A percentile compares a stretch with the other conserved stretches of the same genome.
Evolutionary conservation across 30 jellyfish, hydroid and myxozoan genomes (phyloP).

Genomic region (Hydractinia symbiolongicarpus): DNA sequence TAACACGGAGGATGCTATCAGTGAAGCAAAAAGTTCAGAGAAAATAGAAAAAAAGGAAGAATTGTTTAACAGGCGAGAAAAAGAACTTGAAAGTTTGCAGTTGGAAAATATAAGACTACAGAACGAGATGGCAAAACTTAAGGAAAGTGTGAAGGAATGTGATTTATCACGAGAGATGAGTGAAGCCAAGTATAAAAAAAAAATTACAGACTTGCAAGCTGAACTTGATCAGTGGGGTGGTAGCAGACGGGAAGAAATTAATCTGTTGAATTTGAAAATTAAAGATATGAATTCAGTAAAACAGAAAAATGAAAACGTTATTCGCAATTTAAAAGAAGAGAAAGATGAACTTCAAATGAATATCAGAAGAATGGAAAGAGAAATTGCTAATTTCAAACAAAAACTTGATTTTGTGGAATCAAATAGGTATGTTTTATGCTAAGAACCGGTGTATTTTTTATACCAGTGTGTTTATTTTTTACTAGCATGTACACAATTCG

Average conservation of each 20-base stretch:
- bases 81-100: too few relatives aligned
- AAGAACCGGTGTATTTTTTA: not conserved
- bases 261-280: not conserved
- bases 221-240: too few relatives aligned
- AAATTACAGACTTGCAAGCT: too few relatives aligned
- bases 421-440: not conserved
- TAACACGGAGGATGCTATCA: too few relatives aligned
- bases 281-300: not conserved
- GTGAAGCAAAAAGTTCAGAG: too few relatives aligned
- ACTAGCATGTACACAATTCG: not conserved
- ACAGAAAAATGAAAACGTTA: not conserved
- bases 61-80: too few relatives aligned
- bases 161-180: too few relatives aligned
- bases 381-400: not conserved
- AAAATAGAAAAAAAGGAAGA: too few relatives aligned
- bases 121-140: too few relatives aligned
- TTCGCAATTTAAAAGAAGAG: not conserved
- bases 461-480: not conserved
- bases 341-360: slow-evolving; percentile 1
- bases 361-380: not conserved
- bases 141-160: too few relatives aligned
- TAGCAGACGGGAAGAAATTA: not conserved
- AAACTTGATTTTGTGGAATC: slow-evolving; percentile 2
- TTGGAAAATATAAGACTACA: too few relatives aligned
- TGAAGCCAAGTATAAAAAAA: too few relatives aligned